A percentile compares a stretch with the other conserved stretches of the same genome.
phyloP scores from a whole-genome alignment of 2,113 vertebrate genomes.

The Noctilio leporinus region DNA sequence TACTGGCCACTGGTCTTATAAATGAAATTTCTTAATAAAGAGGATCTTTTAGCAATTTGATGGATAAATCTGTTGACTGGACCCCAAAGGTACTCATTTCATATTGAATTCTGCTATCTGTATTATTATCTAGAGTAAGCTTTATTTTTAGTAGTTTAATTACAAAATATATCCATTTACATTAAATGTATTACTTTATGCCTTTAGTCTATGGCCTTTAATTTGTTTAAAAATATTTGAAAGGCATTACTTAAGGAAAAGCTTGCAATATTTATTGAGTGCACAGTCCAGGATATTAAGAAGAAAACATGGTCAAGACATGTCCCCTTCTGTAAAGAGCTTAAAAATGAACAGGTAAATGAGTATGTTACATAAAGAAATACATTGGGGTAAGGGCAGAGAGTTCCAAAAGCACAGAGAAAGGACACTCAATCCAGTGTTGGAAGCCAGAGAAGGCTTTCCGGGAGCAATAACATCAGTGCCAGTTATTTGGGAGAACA shows the following conservation, averaged over 20 bases:
- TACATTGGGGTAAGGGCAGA: not conserved
- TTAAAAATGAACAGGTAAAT: not conserved
- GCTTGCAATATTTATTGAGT: not conserved
- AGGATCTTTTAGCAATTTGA: not conserved
- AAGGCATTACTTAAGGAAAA: constrained; percentile 19
- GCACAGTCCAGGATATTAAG: not conserved
- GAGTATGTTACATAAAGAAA: not conserved
- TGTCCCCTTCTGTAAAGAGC: not conserved
- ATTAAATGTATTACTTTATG: not conserved
- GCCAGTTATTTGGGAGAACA: not conserved
- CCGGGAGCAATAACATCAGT: not conserved
- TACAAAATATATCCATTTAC: constrained; percentile 19
- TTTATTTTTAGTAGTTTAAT: constrained; percentile 10
- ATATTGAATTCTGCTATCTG: not conserved
- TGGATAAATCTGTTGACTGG: not conserved
- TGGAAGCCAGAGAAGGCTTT: not conserved
- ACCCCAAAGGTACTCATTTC: not conserved
- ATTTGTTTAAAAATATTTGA: not conserved
- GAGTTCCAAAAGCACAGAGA: not conserved
- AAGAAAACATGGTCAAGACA: not conserved
- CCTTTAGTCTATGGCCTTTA: not conserved
- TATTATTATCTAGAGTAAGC: not conserved
- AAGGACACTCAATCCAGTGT: not conserved
- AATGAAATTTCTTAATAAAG: not conserved
- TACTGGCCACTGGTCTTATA: not conserved